Percentiles rank a stretch among this genome's conserved stretches.
Evolutionary conservation across 2,888 invertebrate genomes (phyloP).

Genomic region (Sipunculus nudus): DNA sequence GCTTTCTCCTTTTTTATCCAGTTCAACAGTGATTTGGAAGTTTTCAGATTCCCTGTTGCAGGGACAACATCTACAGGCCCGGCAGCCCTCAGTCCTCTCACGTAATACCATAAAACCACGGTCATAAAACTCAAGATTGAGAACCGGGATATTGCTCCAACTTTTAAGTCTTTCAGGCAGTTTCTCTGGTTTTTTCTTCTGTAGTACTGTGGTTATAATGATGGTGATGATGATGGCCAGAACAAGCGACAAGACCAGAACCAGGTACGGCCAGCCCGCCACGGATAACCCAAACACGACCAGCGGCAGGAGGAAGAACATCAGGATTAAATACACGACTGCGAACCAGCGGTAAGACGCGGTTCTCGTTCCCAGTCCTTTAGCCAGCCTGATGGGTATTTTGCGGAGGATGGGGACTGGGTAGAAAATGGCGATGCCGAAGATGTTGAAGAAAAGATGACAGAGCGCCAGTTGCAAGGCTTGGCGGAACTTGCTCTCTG

Average conservation of each 20-base stretch:
- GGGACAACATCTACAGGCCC: too few relatives aligned
- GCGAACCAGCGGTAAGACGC: slow-evolving; percentile 71
- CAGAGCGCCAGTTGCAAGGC: slow-evolving; percentile 68
- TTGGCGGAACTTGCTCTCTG: slow-evolving; percentile 22
- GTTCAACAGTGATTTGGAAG: too few relatives aligned
- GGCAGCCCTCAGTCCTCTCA: too few relatives aligned
- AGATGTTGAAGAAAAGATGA: slow-evolving; percentile 71
- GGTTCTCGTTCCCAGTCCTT: slow-evolving; percentile 67
- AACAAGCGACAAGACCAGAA: slow-evolving; percentile 43
- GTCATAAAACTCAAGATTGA: too few relatives aligned
- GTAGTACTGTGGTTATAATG: slow-evolving; percentile 51
- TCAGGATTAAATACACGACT: slow-evolving; percentile 52
- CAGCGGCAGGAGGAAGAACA: slow-evolving; percentile 45
- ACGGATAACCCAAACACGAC: slow-evolving; percentile 47
- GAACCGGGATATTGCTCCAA: slow-evolving; percentile 61
- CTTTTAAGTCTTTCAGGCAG: slow-evolving; percentile 45
- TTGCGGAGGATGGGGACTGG: slow-evolving; percentile 68
- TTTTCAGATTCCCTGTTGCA: too few relatives aligned
- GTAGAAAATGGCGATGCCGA: slow-evolving; percentile 70
- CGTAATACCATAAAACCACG: too few relatives aligned
- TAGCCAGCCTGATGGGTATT: slow-evolving; percentile 68
- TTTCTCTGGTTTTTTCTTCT: slow-evolving; percentile 39
- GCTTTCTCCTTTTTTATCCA: too few relatives aligned
- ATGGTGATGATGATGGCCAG: slow-evolving; percentile 41
- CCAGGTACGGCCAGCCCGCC: slow-evolving; percentile 42